phyloP scores from a whole-genome alignment of 1,140 invertebrate species.

The Ceratitis capitata region DNA sequence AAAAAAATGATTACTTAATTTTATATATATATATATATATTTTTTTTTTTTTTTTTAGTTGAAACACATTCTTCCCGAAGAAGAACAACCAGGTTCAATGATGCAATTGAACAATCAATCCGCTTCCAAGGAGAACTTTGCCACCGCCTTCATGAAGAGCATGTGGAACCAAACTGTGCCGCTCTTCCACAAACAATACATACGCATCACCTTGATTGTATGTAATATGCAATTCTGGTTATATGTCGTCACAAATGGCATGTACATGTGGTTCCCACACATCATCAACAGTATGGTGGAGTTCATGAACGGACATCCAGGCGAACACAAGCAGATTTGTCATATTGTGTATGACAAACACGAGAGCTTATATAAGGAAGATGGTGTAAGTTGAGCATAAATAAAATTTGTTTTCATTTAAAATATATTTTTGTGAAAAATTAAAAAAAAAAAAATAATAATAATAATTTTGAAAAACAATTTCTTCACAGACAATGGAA shows the following conservation, averaged over 20 bases:
- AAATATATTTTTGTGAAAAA: background rate
- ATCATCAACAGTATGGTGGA: conserved; percentile 47
- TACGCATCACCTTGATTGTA: conserved; percentile 64
- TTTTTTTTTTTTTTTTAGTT: conserved; percentile 10
- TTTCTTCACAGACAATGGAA: conserved; percentile 40
- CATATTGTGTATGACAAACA: conserved; percentile 45
- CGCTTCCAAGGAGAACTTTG: conserved; percentile 27
- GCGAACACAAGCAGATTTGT: conserved; percentile 41
- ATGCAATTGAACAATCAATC: conserved; percentile 1
- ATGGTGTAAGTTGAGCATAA: conserved; percentile 41
- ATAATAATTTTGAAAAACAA: background rate
- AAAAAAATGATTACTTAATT: background rate
- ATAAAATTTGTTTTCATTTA: background rate
- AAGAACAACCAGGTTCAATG: conserved; percentile 13
- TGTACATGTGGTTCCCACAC: conserved; percentile 50
- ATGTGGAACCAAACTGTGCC: conserved; percentile 67
- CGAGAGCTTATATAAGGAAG: conserved; percentile 39
- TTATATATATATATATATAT: too few species aligned
- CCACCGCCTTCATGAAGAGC: conserved; percentile 42
- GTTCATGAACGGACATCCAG: conserved; percentile 43
- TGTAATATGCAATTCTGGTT: conserved; percentile 61
- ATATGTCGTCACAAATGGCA: conserved; percentile 65
- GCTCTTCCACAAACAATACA: conserved; percentile 65
- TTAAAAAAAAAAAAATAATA: background rate
- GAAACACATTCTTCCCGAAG: conserved; percentile 40